These are phyloP conservation scores for Hephaestus fuliginosus DNA, from an alignment of 2,797 vertebrate genomes.

Conservation along the genomic window DNA sequence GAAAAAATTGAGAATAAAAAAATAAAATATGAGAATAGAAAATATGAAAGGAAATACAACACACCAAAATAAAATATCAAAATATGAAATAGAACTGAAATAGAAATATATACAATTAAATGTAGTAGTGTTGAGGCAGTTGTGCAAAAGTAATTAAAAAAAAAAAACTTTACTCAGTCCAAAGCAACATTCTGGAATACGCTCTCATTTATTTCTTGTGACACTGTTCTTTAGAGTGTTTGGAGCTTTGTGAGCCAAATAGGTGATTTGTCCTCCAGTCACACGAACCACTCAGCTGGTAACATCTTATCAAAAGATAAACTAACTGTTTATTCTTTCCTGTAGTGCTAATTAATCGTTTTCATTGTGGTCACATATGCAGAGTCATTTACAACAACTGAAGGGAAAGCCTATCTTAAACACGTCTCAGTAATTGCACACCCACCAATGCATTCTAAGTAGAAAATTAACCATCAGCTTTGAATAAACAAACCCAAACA, in stretches of 20 bases:
- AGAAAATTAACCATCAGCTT: slow-evolving; percentile 37
- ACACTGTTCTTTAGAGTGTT: background rate
- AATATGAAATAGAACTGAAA: too few relatives aligned
- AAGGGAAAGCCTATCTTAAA: slow-evolving; percentile 22
- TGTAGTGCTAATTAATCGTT: slow-evolving; percentile 17
- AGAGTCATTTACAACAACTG: slow-evolving; percentile 29
- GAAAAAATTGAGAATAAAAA: too few relatives aligned
- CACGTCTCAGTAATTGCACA: slow-evolving; percentile 32
- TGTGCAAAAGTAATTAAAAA: too few relatives aligned
- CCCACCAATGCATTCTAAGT: slow-evolving; percentile 36
- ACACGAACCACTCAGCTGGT: slow-evolving; percentile 1
- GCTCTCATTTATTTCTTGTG: too few relatives aligned
- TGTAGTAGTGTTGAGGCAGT: too few relatives aligned
- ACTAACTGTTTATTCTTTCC: background rate
- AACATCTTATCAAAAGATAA: background rate
- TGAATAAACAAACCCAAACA: slow-evolving; percentile 36
- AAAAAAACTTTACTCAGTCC: too few relatives aligned
- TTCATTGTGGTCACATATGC: slow-evolving; percentile 22
- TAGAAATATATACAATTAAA: too few relatives aligned
- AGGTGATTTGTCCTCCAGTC: slow-evolving; percentile 9
- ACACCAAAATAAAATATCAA: too few relatives aligned
- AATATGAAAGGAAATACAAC: too few relatives aligned
- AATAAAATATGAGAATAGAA: too few relatives aligned
- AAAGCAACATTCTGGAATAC: too few relatives aligned
- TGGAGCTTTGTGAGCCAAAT: background rate